Base-by-base conservation (phyloP, 2,113 vertebrate genomes). In the Falco punctatus region DNA sequence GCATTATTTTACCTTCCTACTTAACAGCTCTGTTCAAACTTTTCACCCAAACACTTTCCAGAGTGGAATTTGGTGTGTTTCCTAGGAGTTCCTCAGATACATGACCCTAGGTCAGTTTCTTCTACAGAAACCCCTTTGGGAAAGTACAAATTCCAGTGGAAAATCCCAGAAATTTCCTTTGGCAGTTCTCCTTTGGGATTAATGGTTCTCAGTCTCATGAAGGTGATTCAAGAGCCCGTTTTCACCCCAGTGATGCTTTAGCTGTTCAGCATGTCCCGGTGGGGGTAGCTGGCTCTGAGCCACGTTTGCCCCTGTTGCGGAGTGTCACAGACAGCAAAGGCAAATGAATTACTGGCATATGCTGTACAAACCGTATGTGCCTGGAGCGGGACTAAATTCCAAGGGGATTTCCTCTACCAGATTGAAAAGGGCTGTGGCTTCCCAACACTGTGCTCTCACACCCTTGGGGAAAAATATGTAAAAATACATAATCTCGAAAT, bases 141-240 rank as follows among this genome's bases (percentile, higher is more conserved):
- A 89, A 92, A 89, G 77, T 88, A 90, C 82, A 91, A 71, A 94
- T 92, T 69, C 69, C 77, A 81, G 13, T 88, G 94, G 93, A 96
- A 97, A 97, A 86, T 79, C 81, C 79, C 86, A 72, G 80, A 84
- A 88, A 81, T 78, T 81, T 95, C 59, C 77, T 55, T 75, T 70
- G 30, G 44, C 27, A 26, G 19, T 48, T 86, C 49, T 91, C n/a
- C 52, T 42, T 81, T 69, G 70, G 40, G 40, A 49, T 27, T 77
- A 65, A 57, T 61, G 49, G 57, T 52, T 81, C 42, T 67, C 33
- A 58, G 40, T 83, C 57, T 89, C 65, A 35, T 38, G 33, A 49
- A 78, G 77, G 49, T 87, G 42, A 85, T 72, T 92, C 1, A 11
- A 72, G 78, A 96, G 66, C 65, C 49, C 22, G 5, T 69, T 72